A percentile compares a stretch with the other conserved stretches of the same genome.
These are phyloP conservation scores for Choristoneura fumiferana DNA, from an alignment of 1,140 invertebrate species.

Conservation along the genomic window DNA sequence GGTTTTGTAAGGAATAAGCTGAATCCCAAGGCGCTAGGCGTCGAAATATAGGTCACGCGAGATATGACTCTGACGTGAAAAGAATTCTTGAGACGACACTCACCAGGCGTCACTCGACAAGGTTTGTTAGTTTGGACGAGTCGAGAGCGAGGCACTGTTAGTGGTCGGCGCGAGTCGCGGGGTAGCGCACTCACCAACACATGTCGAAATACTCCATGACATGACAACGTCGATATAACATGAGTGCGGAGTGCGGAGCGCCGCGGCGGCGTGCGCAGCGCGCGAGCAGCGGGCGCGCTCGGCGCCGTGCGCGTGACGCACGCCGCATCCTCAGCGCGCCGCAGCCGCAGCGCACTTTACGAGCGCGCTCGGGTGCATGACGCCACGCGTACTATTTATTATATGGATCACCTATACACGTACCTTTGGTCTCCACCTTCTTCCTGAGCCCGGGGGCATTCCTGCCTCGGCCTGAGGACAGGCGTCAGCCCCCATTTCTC, in stretches of 20 bases:
- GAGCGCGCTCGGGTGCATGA: constrained; percentile 23
- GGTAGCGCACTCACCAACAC: constrained; percentile 69
- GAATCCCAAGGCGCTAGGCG: constrained; percentile 7
- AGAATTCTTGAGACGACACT: constrained; percentile 17
- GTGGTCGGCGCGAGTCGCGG: constrained; percentile 31
- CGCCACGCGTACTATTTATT: constrained; percentile 21
- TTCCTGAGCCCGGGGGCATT: constrained; percentile 88
- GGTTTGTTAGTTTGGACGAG: constrained; percentile 35
- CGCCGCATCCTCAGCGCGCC: constrained; percentile 37
- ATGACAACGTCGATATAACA: constrained; percentile 49
- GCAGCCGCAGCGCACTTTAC: constrained; percentile 51
- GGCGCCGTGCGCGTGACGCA: constrained; percentile 31
- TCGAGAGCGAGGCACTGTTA: constrained; percentile 47
- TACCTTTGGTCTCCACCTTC: constrained; percentile 85
- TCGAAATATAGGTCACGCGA: constrained; percentile 29
- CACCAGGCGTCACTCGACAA: constrained; percentile 30
- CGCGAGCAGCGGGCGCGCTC: constrained; percentile 31
- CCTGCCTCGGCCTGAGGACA: constrained; percentile 95
- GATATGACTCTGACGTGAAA: constrained; percentile 21
- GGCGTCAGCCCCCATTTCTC: constrained; percentile 97
- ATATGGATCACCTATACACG: constrained; percentile 30
- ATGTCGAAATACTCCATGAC: constrained; percentile 73
- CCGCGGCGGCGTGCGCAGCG: constrained; percentile 31
- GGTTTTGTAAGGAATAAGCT: not conserved
- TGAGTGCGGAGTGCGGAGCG: constrained; percentile 28